phyloP scores from a whole-genome alignment of 1,140 invertebrate species.

The Cardiocondyla obscurior region DNA sequence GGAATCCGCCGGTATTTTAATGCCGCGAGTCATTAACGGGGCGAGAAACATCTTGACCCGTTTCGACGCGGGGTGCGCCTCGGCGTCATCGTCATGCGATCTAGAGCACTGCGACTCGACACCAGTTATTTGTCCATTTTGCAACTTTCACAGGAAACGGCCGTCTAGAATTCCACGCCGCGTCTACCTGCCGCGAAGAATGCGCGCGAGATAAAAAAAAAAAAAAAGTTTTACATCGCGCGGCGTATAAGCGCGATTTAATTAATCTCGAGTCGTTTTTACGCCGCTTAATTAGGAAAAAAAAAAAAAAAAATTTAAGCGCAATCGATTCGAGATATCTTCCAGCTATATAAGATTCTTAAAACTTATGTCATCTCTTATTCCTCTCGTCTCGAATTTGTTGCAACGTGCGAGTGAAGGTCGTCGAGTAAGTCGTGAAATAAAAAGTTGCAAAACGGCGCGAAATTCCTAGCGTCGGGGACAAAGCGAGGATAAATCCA shows the following conservation, averaged over 20 bases:
- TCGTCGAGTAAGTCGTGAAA: background rate
- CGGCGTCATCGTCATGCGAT: slow-evolving; percentile 14
- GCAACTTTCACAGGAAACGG: slow-evolving; percentile 49
- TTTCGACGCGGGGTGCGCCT: slow-evolving; percentile 35
- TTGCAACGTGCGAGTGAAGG: background rate
- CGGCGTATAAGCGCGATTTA: background rate
- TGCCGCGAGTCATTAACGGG: slow-evolving; percentile 59
- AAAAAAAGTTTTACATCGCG: background rate
- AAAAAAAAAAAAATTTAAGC: background rate
- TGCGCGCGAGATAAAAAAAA: slow-evolving; percentile 11
- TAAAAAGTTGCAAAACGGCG: background rate
- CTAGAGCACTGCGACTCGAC: slow-evolving; percentile 7
- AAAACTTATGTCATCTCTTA: background rate
- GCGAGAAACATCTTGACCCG: slow-evolving; percentile 62
- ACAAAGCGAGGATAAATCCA: slow-evolving; percentile 15
- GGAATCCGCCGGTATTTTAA: slow-evolving; percentile 35
- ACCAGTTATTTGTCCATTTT: slow-evolving; percentile 39
- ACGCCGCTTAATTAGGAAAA: background rate
- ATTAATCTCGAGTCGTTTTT: background rate
- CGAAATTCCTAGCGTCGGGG: background rate
- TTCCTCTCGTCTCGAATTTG: background rate
- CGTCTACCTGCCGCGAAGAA: background rate
- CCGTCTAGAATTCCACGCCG: slow-evolving; percentile 39
- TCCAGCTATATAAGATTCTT: no score
- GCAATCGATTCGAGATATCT: no score